A percentile compares a stretch with the other conserved stretches of the same genome.
phyloP scores from a whole-genome alignment of 2,797 vertebrate species.

The Muraenolepis orangiensis region DNA sequence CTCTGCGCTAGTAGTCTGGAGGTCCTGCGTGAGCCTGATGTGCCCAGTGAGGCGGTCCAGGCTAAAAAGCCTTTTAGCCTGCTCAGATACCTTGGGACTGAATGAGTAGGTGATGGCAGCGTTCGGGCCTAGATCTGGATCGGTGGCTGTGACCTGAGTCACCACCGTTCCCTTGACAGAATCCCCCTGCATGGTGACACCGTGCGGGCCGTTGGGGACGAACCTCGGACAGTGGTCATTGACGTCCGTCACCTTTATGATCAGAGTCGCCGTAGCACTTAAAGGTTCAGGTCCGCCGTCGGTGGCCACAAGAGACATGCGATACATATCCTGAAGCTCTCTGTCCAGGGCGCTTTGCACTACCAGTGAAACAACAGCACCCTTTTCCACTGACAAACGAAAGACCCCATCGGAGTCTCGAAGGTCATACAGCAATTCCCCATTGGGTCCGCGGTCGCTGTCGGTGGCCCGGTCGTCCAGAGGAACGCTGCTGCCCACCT shows the following conservation, averaged over 20 bases:
- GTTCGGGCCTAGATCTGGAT: constrained; percentile 71
- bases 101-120: constrained; percentile 71
- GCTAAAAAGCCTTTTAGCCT: constrained; percentile 66
- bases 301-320: constrained; percentile 65
- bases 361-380: constrained; percentile 50
- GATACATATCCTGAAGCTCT: constrained; percentile 66
- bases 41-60: constrained; percentile 66
- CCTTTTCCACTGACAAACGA: constrained; percentile 48
- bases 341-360: constrained; percentile 68
- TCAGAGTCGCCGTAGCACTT: constrained; percentile 63
- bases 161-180: constrained; percentile 57
- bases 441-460: constrained; percentile 63
- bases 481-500: constrained; percentile 58
- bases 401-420: constrained; percentile 61
- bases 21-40: constrained; percentile 66
- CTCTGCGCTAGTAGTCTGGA: constrained; percentile 56
- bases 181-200: constrained; percentile 59
- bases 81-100: constrained; percentile 72
- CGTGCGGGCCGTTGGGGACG: constrained; percentile 43
- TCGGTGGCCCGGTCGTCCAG: constrained; percentile 72
- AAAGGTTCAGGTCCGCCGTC: constrained; percentile 64
- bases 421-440: constrained; percentile 64
- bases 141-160: constrained; percentile 66
- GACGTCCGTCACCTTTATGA: constrained; percentile 72
- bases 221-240: constrained; percentile 80